These are phyloP conservation scores for Cardinalis cardinalis DNA, from an alignment of 2,113 vertebrate species.

Conservation along the genomic window DNA sequence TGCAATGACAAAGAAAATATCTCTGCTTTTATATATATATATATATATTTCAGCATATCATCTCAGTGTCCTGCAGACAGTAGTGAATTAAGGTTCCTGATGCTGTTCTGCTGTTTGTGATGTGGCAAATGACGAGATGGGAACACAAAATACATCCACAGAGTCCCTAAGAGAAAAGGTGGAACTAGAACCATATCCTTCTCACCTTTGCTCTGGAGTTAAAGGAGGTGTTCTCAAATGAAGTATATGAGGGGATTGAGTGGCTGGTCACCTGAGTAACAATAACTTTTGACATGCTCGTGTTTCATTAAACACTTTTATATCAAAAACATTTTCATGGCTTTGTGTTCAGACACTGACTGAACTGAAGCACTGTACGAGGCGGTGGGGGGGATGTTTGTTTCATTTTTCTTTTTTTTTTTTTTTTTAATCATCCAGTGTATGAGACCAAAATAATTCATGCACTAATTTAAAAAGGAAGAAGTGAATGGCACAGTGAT, in stretches of 20 bases:
- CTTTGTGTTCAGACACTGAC: background rate
- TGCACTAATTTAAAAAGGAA: background rate
- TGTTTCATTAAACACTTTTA: background rate
- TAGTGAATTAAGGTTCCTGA: background rate
- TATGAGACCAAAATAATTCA: background rate
- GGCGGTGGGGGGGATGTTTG: accelerated
- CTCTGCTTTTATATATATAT: background rate
- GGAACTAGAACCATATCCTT: background rate
- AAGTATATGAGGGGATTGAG: background rate
- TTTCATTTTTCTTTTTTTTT: background rate
- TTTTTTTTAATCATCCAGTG: background rate
- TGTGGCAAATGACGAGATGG: background rate
- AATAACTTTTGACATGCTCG: background rate
- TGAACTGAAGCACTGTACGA: background rate
- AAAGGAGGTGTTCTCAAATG: background rate
- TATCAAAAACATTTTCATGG: background rate
- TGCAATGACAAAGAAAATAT: background rate
- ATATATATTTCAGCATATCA: background rate
- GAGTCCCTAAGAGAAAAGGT: background rate
- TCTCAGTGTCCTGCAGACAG: background rate
- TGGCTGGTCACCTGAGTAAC: background rate
- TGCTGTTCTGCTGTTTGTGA: background rate
- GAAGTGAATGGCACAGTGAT: background rate
- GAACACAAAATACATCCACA: background rate
- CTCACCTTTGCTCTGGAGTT: background rate